Conservation (phyloP, 2,797 vertebrate species). For the Scleropages formosus region DNA sequence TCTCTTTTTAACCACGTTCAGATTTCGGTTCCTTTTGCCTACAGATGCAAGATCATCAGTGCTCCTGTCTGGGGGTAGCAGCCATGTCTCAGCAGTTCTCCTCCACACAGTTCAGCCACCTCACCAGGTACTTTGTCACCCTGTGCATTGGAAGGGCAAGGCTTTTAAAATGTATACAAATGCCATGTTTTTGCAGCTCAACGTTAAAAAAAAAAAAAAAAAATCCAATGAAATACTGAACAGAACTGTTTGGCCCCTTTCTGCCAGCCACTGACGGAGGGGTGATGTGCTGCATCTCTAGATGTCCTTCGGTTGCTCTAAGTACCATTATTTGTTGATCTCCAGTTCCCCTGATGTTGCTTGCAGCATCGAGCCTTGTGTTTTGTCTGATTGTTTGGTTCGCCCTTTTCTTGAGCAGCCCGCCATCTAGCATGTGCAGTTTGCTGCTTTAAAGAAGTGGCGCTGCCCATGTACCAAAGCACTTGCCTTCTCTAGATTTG, state of each 20-base stretch:
- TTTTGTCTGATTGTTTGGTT: neutral
- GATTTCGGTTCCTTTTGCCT: conserved; percentile 22
- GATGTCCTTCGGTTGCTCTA: neutral
- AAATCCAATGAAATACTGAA: neutral
- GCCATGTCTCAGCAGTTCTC: neutral
- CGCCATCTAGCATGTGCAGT: conserved; percentile 17
- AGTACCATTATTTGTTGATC: neutral
- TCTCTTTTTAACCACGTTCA: conserved; percentile 25
- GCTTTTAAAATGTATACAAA: neutral
- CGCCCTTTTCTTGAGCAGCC: neutral
- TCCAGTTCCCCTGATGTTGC: neutral
- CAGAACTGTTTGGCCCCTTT: too few relatives aligned
- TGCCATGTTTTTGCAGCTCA: neutral
- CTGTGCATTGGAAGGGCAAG: neutral
- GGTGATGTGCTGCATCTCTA: neutral
- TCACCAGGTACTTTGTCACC: neutral
- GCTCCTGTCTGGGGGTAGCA: neutral
- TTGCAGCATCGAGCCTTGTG: neutral
- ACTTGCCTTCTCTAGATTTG: conserved; percentile 24
- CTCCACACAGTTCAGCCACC: neutral
- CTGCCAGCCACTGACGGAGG: too few relatives aligned
- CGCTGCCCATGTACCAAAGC: neutral
- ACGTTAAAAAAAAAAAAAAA: too few relatives aligned
- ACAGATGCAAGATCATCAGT: conserved; percentile 13
- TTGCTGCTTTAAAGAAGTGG: neutral